Base-by-base conservation (phyloP, 1,140 invertebrate species). In the Pseudomyrmex concolor region DNA sequence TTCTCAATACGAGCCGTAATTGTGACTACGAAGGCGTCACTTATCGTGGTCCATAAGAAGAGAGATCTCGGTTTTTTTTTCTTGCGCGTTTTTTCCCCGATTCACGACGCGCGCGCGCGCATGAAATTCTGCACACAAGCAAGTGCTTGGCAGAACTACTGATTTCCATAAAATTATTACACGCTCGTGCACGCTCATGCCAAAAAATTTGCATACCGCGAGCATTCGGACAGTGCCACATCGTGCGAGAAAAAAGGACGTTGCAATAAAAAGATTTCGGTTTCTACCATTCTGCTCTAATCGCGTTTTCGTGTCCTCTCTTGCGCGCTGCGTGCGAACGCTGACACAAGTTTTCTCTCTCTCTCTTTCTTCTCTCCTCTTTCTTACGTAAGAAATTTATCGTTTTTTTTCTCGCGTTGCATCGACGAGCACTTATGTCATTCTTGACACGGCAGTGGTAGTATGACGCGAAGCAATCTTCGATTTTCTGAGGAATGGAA, bases 81-180 rank as follows among this genome's bases (percentile, higher is more conserved):
- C n/a, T 25, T 8, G 19, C 13, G 51, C 22, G 22, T 55, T n/a
- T 63, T 80, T 54, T 0, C 34, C 5, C 5, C 57, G 73, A 63
- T 59, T 34, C 66, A 54, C 51, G 55, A 64, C 57, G 48, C 55
- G 66, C 19, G 66, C 19, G 76, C 3, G 66, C 50, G 63, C 51
- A 25, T 74, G 50, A 85, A 87, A 85, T 84, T 86, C 83, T 84
- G 70, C 48, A 22, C 48, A 22, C 51, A 60, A 50, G 54, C 48
- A 50, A 70, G 17, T 66, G 43, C 73, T 83, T 85, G 87, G 54
- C 83, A 76, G 64, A 71, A 64, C 60, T 71, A 55, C 59, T 68
- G 88, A 89, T 89, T 88, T 89, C 87, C 88, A 89, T 89, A 86
- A 89, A 86, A 89, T 88, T 89, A 89, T 89, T 88, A 84, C 66